Percentiles rank a stretch among this genome's conserved stretches.
phyloP scores from a whole-genome alignment of 2,888 invertebrate genomes.

The Drosophila recens region DNA sequence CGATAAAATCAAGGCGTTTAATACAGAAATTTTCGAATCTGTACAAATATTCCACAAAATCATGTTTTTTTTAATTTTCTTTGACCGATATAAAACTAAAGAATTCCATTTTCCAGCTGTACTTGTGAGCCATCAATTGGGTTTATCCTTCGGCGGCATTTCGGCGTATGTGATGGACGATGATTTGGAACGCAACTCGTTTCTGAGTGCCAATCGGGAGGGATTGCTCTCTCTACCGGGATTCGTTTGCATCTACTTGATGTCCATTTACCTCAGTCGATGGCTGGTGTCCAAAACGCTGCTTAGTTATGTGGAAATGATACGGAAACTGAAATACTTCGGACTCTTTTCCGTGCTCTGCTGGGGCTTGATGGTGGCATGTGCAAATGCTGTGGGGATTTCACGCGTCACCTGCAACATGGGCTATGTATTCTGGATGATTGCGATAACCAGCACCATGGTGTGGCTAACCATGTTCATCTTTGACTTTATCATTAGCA shows the following conservation, averaged over 20 bases:
- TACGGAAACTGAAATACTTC: slow-evolving; percentile 72
- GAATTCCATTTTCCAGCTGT: slow-evolving; percentile 81
- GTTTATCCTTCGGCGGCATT: slow-evolving; percentile 87
- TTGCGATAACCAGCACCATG: slow-evolving; percentile 88
- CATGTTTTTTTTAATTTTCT: no score
- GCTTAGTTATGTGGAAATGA: slow-evolving; percentile 68
- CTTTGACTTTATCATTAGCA: slow-evolving; percentile 80
- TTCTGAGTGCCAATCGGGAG: slow-evolving; percentile 95
- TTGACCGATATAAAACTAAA: not conserved
- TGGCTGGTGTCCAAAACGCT: slow-evolving; percentile 84
- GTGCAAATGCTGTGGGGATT: slow-evolving; percentile 87
- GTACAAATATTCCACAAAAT: no score
- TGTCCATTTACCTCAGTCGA: slow-evolving; percentile 89
- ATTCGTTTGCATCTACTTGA: slow-evolving; percentile 93
- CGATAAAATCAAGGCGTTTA: no score
- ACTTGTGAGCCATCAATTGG: slow-evolving; percentile 88
- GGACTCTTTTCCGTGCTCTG: slow-evolving; percentile 77
- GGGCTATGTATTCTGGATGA: slow-evolving; percentile 92
- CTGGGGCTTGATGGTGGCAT: slow-evolving; percentile 86
- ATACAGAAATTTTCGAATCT: no score
- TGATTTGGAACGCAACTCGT: slow-evolving; percentile 86
- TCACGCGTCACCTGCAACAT: slow-evolving; percentile 94
- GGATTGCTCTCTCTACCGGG: slow-evolving; percentile 95
- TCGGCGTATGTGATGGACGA: slow-evolving; percentile 90
- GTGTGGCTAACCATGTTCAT: slow-evolving; percentile 88